Base-by-base conservation (phyloP, 2,113 vertebrate species). In the Gymnarchus niloticus region DNA sequence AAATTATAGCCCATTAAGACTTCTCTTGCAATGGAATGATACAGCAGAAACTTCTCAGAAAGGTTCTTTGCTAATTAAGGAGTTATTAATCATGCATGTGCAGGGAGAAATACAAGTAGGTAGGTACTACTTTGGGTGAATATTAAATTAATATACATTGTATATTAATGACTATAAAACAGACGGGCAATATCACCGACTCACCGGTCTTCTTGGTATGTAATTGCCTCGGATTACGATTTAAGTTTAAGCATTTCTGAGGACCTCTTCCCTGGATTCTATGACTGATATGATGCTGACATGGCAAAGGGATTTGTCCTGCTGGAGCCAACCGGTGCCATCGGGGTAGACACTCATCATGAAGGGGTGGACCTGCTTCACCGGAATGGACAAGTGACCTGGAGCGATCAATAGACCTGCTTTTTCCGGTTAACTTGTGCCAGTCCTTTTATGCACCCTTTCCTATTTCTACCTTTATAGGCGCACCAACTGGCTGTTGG, bases 71-170 rank as follows among this genome's bases (percentile, higher is more conserved):
- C 44, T 78, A 78, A 82, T 82, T 82, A 82, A 33, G 37, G 12
- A 52, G 23, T 78, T 51, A 37, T 82, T 82, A 82, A 82, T 54
- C 80, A 81, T 25, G n/a, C 33, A 28, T 54, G 80, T 49, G 49
- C 44, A 54, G 80, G 6, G 51, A 56, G 19, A 51, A 54, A 82
- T 33, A 51, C 46, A 78, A 44, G 76, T 48, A 78, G 46, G 28
- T 41, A 48, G 77, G 0, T 28, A 81, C 51, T 37, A 82, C 17
- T 82, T 37, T 56, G 25, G 25, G 80, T 56, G 80, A 33, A 28
- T 82, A 28, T 82, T 82, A 37, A 23, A 82, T 12, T 25, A 19
- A 56, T 28, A 56, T 56, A 51, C 25, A 54, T 49, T 52, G 61
- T n/a, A 14, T 65, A 28, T 65, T 65, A 65, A 65, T 65, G 61